These are phyloP conservation scores for Crematogaster levior DNA, from an alignment of 2,888 invertebrate genomes.

Conservation along the genomic window DNA sequence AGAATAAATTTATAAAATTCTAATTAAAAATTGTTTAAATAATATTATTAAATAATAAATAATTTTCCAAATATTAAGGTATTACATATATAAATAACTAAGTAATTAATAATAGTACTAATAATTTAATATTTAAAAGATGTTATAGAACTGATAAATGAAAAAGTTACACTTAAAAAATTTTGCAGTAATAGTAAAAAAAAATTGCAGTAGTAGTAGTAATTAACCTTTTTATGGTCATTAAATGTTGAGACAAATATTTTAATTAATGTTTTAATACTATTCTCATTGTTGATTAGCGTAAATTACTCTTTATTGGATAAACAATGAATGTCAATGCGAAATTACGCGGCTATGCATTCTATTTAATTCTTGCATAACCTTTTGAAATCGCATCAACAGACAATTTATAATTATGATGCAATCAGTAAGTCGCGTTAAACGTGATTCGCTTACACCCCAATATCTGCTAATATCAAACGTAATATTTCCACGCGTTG, in stretches of 20 bases:
- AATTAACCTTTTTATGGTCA: background rate
- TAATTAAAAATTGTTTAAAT: background rate
- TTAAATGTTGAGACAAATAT: background rate
- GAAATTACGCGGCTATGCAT: background rate
- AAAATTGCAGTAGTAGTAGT: too few species aligned
- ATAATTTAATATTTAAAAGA: background rate
- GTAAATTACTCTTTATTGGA: background rate
- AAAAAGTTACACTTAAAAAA: too few species aligned
- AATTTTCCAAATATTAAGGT: background rate
- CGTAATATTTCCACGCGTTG: background rate
- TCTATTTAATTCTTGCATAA: background rate
- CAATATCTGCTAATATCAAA: background rate
- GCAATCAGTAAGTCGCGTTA: background rate
- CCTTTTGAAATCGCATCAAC: background rate
- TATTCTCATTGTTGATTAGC: background rate
- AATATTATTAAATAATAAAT: background rate
- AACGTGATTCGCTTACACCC: background rate
- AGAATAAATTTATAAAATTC: background rate
- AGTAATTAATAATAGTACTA: background rate
- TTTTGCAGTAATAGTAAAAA: too few species aligned
- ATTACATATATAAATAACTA: background rate
- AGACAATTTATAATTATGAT: conserved; percentile 27
- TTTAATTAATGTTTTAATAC: background rate
- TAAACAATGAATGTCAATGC: background rate
- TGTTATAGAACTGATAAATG: too few species aligned